Conservation (phyloP, 2,113 vertebrate genomes). For the Podarcis cretensis region DNA sequence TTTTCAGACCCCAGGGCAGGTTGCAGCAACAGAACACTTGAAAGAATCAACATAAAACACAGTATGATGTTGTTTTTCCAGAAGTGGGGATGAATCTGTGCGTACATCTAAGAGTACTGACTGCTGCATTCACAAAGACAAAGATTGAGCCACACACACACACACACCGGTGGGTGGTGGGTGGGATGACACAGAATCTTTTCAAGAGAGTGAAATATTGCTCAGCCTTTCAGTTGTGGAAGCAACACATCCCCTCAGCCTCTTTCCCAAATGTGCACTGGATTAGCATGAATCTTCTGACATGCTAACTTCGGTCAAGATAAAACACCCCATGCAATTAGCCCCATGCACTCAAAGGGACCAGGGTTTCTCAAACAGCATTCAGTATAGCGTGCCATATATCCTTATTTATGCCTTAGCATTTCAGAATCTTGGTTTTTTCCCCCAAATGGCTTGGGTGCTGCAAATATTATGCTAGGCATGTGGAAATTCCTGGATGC, state of each 20-base stretch:
- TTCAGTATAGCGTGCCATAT: neutral
- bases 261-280: constrained; percentile 34
- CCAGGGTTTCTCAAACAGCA: neutral
- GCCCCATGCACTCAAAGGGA: neutral
- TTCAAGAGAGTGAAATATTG: neutral
- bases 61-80: neutral
- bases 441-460: neutral
- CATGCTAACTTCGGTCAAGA: neutral
- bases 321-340: neutral
- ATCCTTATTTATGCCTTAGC: neutral
- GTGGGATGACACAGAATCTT: neutral
- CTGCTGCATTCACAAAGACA: neutral
- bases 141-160: neutral
- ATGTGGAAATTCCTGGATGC: neutral
- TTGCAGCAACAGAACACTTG: no score
- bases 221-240: constrained; percentile 27
- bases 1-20: no score
- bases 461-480: neutral
- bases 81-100: neutral
- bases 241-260: constrained; percentile 15
- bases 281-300: constrained; percentile 35
- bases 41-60: no score
- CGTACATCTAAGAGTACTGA: neutral
- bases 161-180: no score
- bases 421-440: neutral